Conservation (phyloP, 1,140 invertebrate genomes). For the Atta texana region DNA sequence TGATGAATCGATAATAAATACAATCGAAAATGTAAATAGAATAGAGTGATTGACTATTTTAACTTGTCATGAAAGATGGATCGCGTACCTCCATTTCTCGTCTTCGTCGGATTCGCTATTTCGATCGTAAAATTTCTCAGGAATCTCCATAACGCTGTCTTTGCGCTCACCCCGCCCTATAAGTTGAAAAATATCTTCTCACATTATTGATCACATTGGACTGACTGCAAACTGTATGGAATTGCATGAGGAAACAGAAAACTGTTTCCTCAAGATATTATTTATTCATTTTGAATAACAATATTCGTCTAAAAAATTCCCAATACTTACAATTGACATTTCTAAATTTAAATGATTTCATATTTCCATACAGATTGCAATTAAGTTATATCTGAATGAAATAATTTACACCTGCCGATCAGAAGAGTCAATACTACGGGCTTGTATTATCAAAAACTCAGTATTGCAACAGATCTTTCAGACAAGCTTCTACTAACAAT, state of each 20-base stretch:
- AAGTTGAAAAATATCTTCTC: constrained; percentile 68
- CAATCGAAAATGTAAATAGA: neutral
- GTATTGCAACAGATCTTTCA: constrained; percentile 45
- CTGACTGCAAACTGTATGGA: constrained; percentile 6
- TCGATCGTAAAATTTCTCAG: constrained; percentile 82
- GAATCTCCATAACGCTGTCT: constrained; percentile 83
- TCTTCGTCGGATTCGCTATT: constrained; percentile 86
- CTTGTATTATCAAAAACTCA: constrained; percentile 33
- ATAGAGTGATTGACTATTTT: constrained; percentile 23
- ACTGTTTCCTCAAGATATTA: neutral
- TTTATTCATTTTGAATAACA: constrained; percentile 1
- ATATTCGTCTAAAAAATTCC: neutral
- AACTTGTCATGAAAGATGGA: constrained; percentile 35
- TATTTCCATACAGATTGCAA: constrained; percentile 33
- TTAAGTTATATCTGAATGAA: neutral
- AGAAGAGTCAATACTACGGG: constrained; percentile 31
- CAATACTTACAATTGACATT: neutral
- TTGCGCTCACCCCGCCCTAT: constrained; percentile 85
- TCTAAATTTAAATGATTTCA: neutral
- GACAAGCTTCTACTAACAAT: constrained; percentile 49
- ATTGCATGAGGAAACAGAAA: neutral
- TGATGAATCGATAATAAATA: constrained; percentile 41
- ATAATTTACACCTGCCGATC: constrained; percentile 44
- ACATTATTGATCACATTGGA: constrained; percentile 36
- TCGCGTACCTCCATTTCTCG: constrained; percentile 85